Evolutionary conservation across 2,797 vertebrate species (phyloP).

Genomic region (Centropyge bicolor): DNA sequence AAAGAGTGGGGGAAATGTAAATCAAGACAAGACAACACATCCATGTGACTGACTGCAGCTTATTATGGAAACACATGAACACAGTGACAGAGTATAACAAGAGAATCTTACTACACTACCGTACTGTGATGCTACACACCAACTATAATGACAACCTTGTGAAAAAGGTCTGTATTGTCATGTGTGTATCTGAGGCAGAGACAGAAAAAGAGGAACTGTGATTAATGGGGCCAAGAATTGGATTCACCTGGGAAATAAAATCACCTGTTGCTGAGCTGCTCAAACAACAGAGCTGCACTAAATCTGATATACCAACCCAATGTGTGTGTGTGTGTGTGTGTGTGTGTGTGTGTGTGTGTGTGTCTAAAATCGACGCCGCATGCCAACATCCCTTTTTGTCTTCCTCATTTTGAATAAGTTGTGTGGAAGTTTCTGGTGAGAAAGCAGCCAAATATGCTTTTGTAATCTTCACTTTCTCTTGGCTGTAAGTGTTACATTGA

Average conservation of each 20-base stretch:
- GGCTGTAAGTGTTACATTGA: background rate
- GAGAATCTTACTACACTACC: too few relatives aligned
- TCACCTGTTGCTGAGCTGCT: background rate
- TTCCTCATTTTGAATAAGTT: background rate
- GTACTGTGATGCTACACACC: too few relatives aligned
- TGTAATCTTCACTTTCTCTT: background rate
- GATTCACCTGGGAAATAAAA: background rate
- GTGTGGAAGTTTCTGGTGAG: background rate
- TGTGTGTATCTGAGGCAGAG: background rate
- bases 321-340: background rate
- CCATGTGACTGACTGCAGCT: background rate
- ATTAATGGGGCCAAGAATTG: background rate
- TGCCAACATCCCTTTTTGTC: background rate
- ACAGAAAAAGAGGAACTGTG: background rate
- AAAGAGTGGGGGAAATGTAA: background rate
- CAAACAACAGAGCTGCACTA: background rate
- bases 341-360: background rate
- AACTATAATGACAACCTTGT: background rate
- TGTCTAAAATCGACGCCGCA: background rate
- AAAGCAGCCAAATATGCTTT: background rate
- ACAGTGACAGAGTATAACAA: background rate
- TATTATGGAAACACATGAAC: background rate
- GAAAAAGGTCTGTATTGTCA: background rate
- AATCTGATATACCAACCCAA: background rate
- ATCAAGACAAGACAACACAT: background rate